phyloP scores from a whole-genome alignment of 2,113 vertebrate species.

The Myanophis thanlyinensis region DNA sequence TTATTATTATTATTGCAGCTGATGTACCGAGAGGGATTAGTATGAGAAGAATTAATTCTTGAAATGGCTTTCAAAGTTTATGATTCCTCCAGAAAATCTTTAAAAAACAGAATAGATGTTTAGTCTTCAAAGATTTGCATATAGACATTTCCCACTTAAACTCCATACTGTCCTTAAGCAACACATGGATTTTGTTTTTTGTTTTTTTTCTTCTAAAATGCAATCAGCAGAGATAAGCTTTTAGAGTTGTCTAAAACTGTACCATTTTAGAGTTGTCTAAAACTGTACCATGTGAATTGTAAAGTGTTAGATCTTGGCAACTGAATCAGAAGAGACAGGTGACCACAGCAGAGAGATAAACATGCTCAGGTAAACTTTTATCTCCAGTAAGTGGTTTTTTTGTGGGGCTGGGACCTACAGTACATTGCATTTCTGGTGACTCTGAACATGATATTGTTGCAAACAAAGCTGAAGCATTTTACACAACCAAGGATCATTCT shows the following conservation, averaged over 20 bases:
- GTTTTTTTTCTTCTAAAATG: not conserved
- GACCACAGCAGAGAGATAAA: not conserved
- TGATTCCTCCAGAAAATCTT: not conserved
- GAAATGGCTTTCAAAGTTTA: conserved; percentile 20
- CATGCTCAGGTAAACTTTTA: not conserved
- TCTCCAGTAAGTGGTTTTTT: not conserved
- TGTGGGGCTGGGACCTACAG: not conserved
- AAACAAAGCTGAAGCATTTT: not conserved
- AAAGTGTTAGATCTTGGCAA: not conserved
- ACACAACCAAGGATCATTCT: not conserved
- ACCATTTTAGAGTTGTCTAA: no score
- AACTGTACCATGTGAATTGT: not conserved
- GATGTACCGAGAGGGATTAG: not conserved
- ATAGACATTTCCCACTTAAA: not conserved
- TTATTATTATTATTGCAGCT: conserved; percentile 35
- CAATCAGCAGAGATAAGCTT: not conserved
- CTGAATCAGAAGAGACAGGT: not conserved
- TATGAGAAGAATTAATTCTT: not conserved
- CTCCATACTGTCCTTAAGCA: not conserved
- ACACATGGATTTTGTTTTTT: not conserved
- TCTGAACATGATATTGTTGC: not conserved
- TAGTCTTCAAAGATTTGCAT: conserved; percentile 20
- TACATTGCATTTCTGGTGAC: not conserved
- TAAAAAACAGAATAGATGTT: conserved; percentile 27
- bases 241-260: not conserved